Percentiles rank a stretch among this genome's conserved stretches.
Conservation (phyloP, 2,888 invertebrate genomes). For the Hirtodrosophila alboralis region DNA sequence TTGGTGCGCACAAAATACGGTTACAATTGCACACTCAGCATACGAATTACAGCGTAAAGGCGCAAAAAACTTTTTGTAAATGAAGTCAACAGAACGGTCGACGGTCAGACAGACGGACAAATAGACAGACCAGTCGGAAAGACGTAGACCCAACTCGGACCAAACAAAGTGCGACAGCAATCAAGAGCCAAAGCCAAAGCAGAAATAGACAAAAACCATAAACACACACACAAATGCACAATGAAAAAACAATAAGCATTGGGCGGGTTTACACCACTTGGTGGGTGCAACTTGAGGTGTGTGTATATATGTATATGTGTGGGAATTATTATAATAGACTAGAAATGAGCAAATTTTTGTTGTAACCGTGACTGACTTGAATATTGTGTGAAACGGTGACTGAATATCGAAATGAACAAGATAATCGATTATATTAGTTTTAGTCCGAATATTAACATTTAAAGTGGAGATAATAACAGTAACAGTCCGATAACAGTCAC, state of each 20-base stretch:
- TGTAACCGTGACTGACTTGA: too few relatives aligned
- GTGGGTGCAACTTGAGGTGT: conserved; percentile 33
- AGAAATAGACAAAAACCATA: conserved; percentile 62
- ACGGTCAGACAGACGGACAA: conserved; percentile 5
- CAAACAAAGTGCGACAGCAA: conserved; percentile 71
- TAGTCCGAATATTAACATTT: too few relatives aligned
- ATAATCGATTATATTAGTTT: too few relatives aligned
- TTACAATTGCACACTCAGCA: conserved; percentile 78
- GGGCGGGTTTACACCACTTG: conserved; percentile 25
- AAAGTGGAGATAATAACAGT: too few relatives aligned
- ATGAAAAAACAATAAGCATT: conserved; percentile 72
- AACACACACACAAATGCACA: conserved; percentile 13
- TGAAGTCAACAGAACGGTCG: conserved; percentile 57
- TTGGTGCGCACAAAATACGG: conserved; percentile 65
- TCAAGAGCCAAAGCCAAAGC: conserved; percentile 59
- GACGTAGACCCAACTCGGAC: conserved; percentile 30
- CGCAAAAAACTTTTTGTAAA: conserved; percentile 63
- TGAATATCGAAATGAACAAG: too few relatives aligned
- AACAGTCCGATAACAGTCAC: too few relatives aligned
- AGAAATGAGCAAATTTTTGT: too few relatives aligned
- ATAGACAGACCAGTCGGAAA: conserved; percentile 10
- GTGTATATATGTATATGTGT: conserved; percentile 13
- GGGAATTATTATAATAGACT: conserved; percentile 59
- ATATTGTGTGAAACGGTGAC: too few relatives aligned
- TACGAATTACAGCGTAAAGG: conserved; percentile 78